Conservation (phyloP, 2,113 vertebrate species). For the Colaptes auratus region DNA sequence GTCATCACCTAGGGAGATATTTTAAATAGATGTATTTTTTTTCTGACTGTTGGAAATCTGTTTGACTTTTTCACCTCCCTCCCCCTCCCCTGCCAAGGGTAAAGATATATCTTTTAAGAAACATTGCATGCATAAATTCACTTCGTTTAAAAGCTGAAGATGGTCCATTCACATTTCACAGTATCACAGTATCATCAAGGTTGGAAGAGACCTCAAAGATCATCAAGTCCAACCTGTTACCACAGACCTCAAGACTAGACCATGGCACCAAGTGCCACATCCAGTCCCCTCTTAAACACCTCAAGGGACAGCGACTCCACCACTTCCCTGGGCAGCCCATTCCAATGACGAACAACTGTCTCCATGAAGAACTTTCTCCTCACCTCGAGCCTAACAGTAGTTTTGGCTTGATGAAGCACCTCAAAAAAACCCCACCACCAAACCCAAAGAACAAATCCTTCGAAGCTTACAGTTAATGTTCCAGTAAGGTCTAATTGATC, state of each 20-base stretch:
- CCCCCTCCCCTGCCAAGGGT: too few species aligned
- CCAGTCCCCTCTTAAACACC: too few species aligned
- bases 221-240: too few species aligned
- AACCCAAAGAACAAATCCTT: not conserved
- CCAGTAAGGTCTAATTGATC: not conserved
- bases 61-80: fast-evolving
- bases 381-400: too few species aligned
- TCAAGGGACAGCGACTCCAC: too few species aligned
- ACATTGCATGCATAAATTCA: not conserved
- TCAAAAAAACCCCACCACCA: not conserved
- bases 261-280: too few species aligned
- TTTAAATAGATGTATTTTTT: not conserved
- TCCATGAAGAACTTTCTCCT: too few species aligned
- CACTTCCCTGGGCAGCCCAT: too few species aligned
- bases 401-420: not conserved
- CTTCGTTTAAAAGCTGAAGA: not conserved
- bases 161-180: not conserved
- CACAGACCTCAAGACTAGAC: too few species aligned
- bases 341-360: too few species aligned
- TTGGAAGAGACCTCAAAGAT: too few species aligned
- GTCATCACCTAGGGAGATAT: not conserved
- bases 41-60: not conserved
- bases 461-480: not conserved
- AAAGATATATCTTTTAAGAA: not conserved
- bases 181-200: too few species aligned